Evolutionary conservation across 30 jellyfish, hydroid and myxozoan genomes (phyloP), one percentile per base, ranked within the genome.

Genomic region (Rhopilema esculentum): DNA sequence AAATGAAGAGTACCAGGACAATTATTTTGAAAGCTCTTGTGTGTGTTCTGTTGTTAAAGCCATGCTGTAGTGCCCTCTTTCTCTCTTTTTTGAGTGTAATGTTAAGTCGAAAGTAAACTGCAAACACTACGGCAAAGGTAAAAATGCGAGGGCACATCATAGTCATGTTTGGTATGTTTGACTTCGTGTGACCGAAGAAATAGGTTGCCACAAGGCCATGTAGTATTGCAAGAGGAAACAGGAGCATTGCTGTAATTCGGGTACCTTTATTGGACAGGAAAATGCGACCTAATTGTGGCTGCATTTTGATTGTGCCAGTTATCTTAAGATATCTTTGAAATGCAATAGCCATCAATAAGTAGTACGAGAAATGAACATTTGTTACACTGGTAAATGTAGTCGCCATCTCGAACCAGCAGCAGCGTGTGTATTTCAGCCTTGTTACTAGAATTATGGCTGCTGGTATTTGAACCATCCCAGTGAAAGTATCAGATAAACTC

Each of bases 341-440:
- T 8, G 94, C 88, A 17, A 85, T 85, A 26, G 84, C 75, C 69
- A 74, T 22, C 16, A 85, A 61, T 27, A 75, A 25, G 33, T 85
- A 85, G 53, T 57, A 63, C 29, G 94, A 85, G 29, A 85, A 73
- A 74, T 85, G 94, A 7, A 87, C 94, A 53, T 85, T 85, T 64
- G 88, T 63, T 16, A 65, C 88, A 24, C 88, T 88, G 4, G 73
- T 23, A 20, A 85, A 85, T 77, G 76, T 49, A 17, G 65, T n/a
- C n/a, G 68, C 23, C 65, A 19, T 31, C 32, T 85, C 94, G 19
- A 85, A 74, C 94, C 94, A 85, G 73, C 94, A 85, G 40, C 66
- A 20, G 20, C 94, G 94, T 27, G 19, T 32, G n/a, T 65, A 62
- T 20, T 83, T 57, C 0, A 85, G 33, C 20, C 9, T 49, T 8